Evolutionary conservation across 2,797 vertebrate genomes (phyloP).

Genomic region (Epinephelus malabaricus): DNA sequence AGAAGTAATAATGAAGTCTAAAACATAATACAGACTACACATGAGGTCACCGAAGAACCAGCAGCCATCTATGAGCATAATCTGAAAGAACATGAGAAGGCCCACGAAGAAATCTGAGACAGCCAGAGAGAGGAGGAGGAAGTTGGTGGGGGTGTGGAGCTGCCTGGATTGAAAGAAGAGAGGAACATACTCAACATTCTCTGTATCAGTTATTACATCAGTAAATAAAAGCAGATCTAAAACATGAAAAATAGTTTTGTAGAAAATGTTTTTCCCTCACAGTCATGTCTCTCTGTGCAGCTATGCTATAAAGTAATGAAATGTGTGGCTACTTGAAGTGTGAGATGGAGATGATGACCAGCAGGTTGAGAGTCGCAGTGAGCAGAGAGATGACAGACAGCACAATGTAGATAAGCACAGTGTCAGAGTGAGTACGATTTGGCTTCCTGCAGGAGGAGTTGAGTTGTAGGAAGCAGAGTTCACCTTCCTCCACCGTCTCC

Average conservation of each 20-base stretch:
- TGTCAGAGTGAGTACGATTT: background rate
- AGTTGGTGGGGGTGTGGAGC: no score
- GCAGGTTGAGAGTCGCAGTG: constrained; percentile 79
- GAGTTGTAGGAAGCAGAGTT: constrained; percentile 48
- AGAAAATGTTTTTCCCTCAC: no score
- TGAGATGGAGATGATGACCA: constrained; percentile 81
- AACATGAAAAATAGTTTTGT: background rate
- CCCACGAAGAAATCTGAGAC: no score
- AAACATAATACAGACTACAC: background rate
- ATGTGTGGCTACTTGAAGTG: constrained; percentile 68
- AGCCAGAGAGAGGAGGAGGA: no score
- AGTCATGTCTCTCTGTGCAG: no score
- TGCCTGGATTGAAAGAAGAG: no score
- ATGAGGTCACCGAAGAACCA: constrained; percentile 27
- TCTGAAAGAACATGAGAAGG: background rate
- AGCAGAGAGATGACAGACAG: constrained; percentile 54
- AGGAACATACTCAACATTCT: background rate
- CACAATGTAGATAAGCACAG: background rate
- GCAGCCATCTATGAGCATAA: constrained; percentile 6
- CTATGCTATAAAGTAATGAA: background rate
- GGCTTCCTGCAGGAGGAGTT: constrained; percentile 59
- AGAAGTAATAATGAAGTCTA: background rate
- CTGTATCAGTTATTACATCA: background rate
- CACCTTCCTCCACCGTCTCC: background rate
- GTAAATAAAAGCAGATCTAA: background rate